Evolutionary conservation across 1,140 invertebrate species (phyloP), one percentile per base, ranked within the genome.

Genomic region (Neuroterus valhalla): DNA sequence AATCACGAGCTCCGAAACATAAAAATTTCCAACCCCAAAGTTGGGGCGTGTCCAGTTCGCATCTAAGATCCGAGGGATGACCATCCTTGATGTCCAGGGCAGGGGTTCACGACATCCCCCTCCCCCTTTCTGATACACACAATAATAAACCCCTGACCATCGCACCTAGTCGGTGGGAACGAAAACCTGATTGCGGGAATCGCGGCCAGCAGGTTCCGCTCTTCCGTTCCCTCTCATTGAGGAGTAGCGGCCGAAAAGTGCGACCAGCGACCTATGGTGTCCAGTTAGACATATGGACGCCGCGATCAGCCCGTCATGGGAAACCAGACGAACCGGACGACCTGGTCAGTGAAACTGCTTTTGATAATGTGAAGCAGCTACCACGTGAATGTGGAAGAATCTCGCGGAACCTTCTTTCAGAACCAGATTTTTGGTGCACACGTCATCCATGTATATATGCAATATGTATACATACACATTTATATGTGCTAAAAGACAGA

Each of bases 141-240:
- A 31, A 26, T 55, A 31, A 8, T 55, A 55, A 6, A 62, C 12
- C 55, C 31, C n/a, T 62, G 55, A 62, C 55, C 55, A 62, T 62
- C 55, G 23, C 55, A 26, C 31, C 55, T 62, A 12, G 26, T 26
- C 12, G 55, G 55, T 62, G 55, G 55, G 55, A 62, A 62, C 55
- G 55, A 62, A 62, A 62, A 62, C 55, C 55, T 62, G 55, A 62
- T 62, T 62, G 55, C 55, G 55, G 55, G 55, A 62, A 62, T 62
- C 55, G 55, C 55, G 55, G 55, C 55, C 55, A 62, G 55, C 55
- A 62, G 55, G 55, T 62, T 62, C 55, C 55, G 26, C 15, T 62
- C 55, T 62, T 62, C 55, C 55, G 55, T 31, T 62, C 55, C 21
- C 55, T 62, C 55, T 62, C 55, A 62, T 62, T 62, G 55, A 62